Evolutionary conservation across 2,113 vertebrate genomes (phyloP).

Genomic region (Hepsetus odoe): DNA sequence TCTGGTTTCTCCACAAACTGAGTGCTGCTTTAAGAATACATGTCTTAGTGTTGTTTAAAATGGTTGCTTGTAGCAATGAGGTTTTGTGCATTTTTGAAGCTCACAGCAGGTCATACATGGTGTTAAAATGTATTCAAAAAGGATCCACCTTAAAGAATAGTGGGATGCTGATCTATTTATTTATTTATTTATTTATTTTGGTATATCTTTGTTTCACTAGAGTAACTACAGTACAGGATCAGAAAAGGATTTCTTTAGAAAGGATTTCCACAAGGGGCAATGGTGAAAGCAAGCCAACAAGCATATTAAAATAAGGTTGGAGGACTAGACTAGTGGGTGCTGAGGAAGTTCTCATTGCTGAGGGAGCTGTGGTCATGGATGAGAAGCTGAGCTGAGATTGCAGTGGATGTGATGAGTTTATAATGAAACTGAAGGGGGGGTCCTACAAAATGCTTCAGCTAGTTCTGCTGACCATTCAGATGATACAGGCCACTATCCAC

Average conservation of each 20-base stretch:
- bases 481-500: conserved; percentile 31
- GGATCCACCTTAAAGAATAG: too few relatives aligned
- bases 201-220: too few relatives aligned
- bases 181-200: background rate
- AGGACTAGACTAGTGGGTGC: background rate
- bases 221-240: background rate
- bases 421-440: conserved; percentile 41
- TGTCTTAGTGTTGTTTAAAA: too few relatives aligned
- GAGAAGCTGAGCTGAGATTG: conserved; percentile 42
- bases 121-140: too few relatives aligned
- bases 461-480: conserved; percentile 43
- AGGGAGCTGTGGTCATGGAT: conserved; percentile 32
- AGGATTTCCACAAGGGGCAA: background rate
- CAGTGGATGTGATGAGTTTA: conserved; percentile 41
- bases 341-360: conserved; percentile 37
- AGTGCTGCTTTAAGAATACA: too few relatives aligned
- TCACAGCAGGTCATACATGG: too few relatives aligned
- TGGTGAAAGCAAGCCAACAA: background rate
- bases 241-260: background rate
- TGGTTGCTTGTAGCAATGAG: too few relatives aligned
- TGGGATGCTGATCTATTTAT: background rate
- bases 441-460: conserved; percentile 29
- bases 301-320: background rate
- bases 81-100: too few relatives aligned
- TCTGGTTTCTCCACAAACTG: too few relatives aligned